Percentiles rank a stretch among this genome's conserved stretches.
These are phyloP conservation scores for Apis dorsata DNA, from an alignment of 1,140 invertebrate species.

Conservation along the genomic window DNA sequence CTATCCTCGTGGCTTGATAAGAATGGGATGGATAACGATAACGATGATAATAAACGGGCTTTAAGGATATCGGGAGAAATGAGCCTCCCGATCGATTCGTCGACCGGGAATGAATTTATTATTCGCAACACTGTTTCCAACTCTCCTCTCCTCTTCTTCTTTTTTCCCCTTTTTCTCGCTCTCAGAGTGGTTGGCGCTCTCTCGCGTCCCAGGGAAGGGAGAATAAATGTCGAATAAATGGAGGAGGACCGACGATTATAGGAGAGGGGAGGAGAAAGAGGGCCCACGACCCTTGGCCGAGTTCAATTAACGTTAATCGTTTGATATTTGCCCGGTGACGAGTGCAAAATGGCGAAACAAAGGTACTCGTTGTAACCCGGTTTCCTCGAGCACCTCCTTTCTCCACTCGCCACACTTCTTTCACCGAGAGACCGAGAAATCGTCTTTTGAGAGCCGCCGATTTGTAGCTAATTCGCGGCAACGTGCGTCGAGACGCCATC, in stretches of 20 bases:
- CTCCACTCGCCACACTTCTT: background rate
- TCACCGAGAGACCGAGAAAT: constrained; percentile 5
- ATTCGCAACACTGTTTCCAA: constrained; percentile 17
- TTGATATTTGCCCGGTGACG: constrained; percentile 72
- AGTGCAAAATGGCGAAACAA: constrained; percentile 73
- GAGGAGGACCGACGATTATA: constrained; percentile 20
- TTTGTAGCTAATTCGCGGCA: constrained; percentile 18
- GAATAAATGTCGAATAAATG: constrained; percentile 15
- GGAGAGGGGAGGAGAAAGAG: background rate
- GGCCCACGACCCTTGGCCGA: constrained; percentile 41
- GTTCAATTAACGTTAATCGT: constrained; percentile 77
- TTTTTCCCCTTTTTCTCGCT: background rate
- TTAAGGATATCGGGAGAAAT: constrained; percentile 41
- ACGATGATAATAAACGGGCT: constrained; percentile 42
- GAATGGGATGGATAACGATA: constrained; percentile 44
- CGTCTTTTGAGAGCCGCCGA: constrained; percentile 37
- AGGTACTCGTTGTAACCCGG: constrained; percentile 75
- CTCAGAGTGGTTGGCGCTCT: constrained; percentile 47
- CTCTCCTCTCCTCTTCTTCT: background rate
- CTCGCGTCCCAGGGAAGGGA: background rate
- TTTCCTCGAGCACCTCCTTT: constrained; percentile 64
- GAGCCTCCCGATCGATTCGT: constrained; percentile 38
- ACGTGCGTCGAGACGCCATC: background rate
- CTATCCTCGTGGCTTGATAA: background rate
- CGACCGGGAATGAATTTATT: constrained; percentile 32